Conservation (phyloP, 2,888 invertebrate species). For the Pterostichus niger region DNA sequence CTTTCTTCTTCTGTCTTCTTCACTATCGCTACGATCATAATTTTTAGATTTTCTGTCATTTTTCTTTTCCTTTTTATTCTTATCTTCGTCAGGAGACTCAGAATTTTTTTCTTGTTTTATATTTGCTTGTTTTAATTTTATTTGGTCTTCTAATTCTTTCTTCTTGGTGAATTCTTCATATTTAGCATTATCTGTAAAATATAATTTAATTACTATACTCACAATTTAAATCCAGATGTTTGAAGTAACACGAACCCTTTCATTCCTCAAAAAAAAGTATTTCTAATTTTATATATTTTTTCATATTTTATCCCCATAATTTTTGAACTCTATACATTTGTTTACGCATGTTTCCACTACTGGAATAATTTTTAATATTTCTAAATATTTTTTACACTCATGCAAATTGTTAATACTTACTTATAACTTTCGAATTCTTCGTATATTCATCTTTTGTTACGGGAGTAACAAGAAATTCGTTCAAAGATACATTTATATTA, state of each 20-base stretch:
- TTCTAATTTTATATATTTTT: neutral
- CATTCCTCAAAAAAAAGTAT: slow-evolving; percentile 10
- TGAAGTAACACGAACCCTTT: neutral
- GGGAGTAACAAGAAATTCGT: slow-evolving; percentile 88
- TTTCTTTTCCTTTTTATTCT: slow-evolving; percentile 1
- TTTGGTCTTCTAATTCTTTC: slow-evolving; percentile 72
- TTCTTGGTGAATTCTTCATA: slow-evolving; percentile 82
- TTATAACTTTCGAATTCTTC: slow-evolving; percentile 91
- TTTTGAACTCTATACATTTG: neutral
- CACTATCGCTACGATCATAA: slow-evolving; percentile 3
- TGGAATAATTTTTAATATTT: slow-evolving; percentile 32
- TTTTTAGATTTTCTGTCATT: neutral
- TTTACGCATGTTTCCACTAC: slow-evolving; percentile 9
- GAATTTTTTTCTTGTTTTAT: slow-evolving; percentile 22
- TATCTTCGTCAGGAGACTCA: slow-evolving; percentile 10
- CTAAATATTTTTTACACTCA: slow-evolving; percentile 15
- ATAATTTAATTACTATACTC: slow-evolving; percentile 39
- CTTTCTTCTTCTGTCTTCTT: slow-evolving; percentile 24
- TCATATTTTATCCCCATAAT: neutral
- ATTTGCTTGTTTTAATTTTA: slow-evolving; percentile 70
- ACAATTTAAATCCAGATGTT: slow-evolving; percentile 17
- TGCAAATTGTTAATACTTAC: slow-evolving; percentile 80
- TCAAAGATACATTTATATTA: slow-evolving; percentile 84
- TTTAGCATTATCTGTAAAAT: slow-evolving; percentile 83
- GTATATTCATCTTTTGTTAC: slow-evolving; percentile 90